Evolutionary conservation across 2,888 invertebrate species (phyloP), one percentile per base, ranked within the genome.

Genomic region (Creontiades dilutus): DNA sequence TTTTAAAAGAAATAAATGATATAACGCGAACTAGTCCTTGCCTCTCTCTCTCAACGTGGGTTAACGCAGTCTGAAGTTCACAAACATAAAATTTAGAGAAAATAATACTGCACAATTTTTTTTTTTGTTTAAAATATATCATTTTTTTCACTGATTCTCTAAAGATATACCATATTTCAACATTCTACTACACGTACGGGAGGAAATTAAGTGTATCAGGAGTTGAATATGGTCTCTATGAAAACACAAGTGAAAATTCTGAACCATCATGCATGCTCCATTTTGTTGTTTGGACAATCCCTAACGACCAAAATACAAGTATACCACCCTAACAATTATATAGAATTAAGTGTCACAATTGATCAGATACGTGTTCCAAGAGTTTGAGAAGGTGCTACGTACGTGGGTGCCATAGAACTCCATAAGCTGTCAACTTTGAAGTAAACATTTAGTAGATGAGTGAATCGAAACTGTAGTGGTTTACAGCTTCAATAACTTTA

Each of bases 91-190:
- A 52, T 82, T 82, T 19, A 19, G 47, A 37, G 7, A n/a, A 68
- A 88, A 88, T 88, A 88, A 88, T 88, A 88, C 88, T 88, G 88
- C 88, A 78, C 52, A n/a, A 28, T 37, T 78, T 78, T 78, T n/a
- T 61, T n/a, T n/a, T n/a, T n/a, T n/a, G n/a, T n/a, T n/a, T n/a
- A n/a, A 12, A 52, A 28, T 37, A 80, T 14, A 80, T 28, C n/a
- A n/a, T n/a, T 4, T 84, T 13, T 68, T 28, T 61, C 19, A 86
- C 68, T 75, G 86, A 86, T 86, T 86, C 86, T 61, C 86, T 86
- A 86, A 46, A 46, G 47, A 85, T 85, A 85, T 85, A 47, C 85
- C 85, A 85, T 55, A 48, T 82, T 52, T 52, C 46, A 47, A 82
- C 48, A n/a, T 52, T 78, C 78, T 68, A 68, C 23, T 23, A 68